Evolutionary conservation across 2,797 vertebrate species (phyloP), one percentile per base, ranked within the genome.

Genomic region (Thunnus albacares): DNA sequence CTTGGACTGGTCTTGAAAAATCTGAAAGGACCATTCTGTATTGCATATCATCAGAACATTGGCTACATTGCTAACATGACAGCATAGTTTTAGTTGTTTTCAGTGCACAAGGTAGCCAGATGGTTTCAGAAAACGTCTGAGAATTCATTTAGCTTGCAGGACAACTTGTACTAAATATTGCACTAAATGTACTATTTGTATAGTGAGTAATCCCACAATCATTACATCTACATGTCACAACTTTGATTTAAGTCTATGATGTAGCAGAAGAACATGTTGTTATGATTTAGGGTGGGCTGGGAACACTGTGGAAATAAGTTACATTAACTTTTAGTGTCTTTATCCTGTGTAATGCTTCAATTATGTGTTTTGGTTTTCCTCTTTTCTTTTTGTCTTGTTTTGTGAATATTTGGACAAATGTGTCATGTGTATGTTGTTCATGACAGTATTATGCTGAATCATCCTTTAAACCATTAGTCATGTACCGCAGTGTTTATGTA

Each of bases 61-160:
- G 35, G 10, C 35, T 2, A 38, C 41, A 12, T 3, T 9, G 18
- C 47, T 20, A 4, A 7, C 47, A 51, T 7, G 6, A 20, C 47
- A 20, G 20, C 18, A 51, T 51, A 17, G 47, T 51, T 18, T 51
- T 51, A 51, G 15, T 20, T 51, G 47, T 20, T 18, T 51, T 20
- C 8, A 72, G 24, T 69, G 13, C 30, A 43, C 33, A 35, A 55
- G 51, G 41, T 5, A 35, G 38, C 55, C 28, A 10, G 35, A 57
- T 52, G 65, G 45, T 66, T 41, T 22, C 33, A 26, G 6, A 72
- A 53, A 71, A 61, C 20, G 20, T 52, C 28, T 18, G 15, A 38
- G 10, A 38, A 12, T 43, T 24, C 64, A 12, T 51, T 52, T 17
- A 20, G 11, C 41, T 71, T 5, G 0, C 20, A 60, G 1, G 20